Conservation (phyloP, 2,888 invertebrate genomes). For the Parnassius smintheus region DNA sequence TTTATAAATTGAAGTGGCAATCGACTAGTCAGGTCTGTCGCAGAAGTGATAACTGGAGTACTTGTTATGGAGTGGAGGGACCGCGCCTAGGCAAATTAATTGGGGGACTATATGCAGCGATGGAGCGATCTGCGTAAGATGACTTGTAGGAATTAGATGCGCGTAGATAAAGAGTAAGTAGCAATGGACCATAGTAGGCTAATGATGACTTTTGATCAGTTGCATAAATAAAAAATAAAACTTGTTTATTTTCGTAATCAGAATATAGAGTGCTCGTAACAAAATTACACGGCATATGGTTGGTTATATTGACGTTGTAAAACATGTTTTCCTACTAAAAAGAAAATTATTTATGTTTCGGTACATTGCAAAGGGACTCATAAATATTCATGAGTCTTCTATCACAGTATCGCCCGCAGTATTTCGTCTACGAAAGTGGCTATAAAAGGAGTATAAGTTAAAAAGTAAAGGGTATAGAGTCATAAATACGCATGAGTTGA, state of each 20-base stretch:
- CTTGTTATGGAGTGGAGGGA: too few relatives aligned
- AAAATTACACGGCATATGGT: constrained; percentile 1
- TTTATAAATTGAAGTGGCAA: too few relatives aligned
- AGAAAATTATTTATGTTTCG: constrained; percentile 14
- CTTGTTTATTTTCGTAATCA: not conserved
- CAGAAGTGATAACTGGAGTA: too few relatives aligned
- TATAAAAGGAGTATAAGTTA: not conserved
- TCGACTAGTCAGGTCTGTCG: too few relatives aligned
- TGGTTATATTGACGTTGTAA: not conserved
- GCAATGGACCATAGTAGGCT: too few relatives aligned
- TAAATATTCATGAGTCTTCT: constrained; percentile 17
- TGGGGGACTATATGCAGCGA: too few relatives aligned
- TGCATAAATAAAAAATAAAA: not conserved
- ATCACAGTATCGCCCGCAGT: constrained; percentile 3
- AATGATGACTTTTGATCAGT: too few relatives aligned
- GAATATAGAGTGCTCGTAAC: not conserved
- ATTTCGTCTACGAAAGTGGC: constrained; percentile 1
- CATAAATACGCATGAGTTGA: not conserved
- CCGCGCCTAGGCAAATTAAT: too few relatives aligned
- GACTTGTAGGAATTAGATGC: too few relatives aligned
- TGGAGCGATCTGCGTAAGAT: too few relatives aligned
- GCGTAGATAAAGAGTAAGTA: too few relatives aligned
- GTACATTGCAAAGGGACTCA: constrained; percentile 7
- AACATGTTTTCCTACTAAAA: constrained; percentile 3
- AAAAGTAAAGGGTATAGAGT: not conserved